These are phyloP conservation scores for Delichon dasypus DNA, from an alignment of 2,797 vertebrate species.

Conservation along the genomic window DNA sequence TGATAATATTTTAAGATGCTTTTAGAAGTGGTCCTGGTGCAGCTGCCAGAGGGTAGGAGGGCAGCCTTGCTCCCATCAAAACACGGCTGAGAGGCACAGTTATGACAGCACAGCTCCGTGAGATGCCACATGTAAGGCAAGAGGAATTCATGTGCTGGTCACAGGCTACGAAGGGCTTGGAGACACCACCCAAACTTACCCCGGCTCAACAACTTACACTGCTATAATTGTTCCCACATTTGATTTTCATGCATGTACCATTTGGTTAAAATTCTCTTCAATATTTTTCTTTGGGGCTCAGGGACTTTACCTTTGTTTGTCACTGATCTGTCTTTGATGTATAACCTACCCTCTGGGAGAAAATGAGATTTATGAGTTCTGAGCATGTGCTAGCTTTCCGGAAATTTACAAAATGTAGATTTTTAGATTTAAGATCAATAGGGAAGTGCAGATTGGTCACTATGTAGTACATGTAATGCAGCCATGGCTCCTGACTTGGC, in stretches of 20 bases:
- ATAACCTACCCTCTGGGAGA: background rate
- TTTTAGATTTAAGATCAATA: background rate
- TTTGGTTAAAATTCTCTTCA: background rate
- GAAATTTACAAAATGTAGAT: background rate
- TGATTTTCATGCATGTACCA: rapidly evolving
- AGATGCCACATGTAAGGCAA: background rate
- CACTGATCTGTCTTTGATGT: background rate
- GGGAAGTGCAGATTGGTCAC: background rate
- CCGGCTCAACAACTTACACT: background rate
- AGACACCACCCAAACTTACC: background rate
- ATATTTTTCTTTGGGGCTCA: background rate
- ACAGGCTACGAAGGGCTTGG: background rate
- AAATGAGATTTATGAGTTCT: background rate
- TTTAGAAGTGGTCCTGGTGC: background rate
- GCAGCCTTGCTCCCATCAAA: background rate
- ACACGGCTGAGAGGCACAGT: background rate
- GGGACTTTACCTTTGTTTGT: background rate
- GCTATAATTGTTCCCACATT: background rate
- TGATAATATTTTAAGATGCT: slow-evolving; percentile 16
- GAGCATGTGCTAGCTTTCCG: background rate
- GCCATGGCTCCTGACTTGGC: background rate
- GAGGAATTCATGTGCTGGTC: background rate
- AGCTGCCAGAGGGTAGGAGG: background rate
- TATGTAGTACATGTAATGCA: background rate
- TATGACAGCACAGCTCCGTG: background rate